Conservation (phyloP, 1,140 invertebrate genomes). For the Papilio machaon region DNA sequence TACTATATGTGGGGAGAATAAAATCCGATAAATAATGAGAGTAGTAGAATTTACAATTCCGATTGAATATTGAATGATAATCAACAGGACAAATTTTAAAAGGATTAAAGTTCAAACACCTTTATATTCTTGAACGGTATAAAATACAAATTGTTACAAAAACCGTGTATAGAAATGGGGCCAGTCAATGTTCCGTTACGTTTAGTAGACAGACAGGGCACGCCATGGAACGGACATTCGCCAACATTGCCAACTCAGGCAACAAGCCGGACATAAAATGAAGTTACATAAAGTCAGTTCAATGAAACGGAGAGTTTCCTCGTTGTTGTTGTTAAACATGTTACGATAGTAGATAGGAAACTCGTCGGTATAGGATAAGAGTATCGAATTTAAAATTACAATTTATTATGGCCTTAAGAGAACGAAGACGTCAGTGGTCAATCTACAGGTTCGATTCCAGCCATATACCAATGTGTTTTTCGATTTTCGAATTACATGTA, state of each 20-base stretch:
- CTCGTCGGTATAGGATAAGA: no score
- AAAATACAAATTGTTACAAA: background rate
- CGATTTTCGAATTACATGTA: no score
- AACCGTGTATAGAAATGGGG: background rate
- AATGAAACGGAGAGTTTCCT: background rate
- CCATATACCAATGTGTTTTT: no score
- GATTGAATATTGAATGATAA: background rate
- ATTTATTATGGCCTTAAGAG: no score
- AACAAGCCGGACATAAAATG: background rate
- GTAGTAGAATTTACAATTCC: background rate
- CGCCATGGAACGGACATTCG: constrained; percentile 16
- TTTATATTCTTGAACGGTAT: constrained; percentile 3
- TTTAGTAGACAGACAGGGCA: constrained; percentile 21
- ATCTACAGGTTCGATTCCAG: no score
- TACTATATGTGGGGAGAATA: background rate
- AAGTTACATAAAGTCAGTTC: background rate
- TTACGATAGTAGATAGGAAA: no score
- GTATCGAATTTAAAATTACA: no score
- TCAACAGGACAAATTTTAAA: background rate
- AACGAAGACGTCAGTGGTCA: no score
- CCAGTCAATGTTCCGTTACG: background rate
- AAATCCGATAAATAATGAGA: background rate
- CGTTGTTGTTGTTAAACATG: background rate
- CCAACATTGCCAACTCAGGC: constrained; percentile 16
- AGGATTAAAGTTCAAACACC: constrained; percentile 18